Conservation (phyloP, 1,140 invertebrate genomes). For the Saccostrea glomerata region DNA sequence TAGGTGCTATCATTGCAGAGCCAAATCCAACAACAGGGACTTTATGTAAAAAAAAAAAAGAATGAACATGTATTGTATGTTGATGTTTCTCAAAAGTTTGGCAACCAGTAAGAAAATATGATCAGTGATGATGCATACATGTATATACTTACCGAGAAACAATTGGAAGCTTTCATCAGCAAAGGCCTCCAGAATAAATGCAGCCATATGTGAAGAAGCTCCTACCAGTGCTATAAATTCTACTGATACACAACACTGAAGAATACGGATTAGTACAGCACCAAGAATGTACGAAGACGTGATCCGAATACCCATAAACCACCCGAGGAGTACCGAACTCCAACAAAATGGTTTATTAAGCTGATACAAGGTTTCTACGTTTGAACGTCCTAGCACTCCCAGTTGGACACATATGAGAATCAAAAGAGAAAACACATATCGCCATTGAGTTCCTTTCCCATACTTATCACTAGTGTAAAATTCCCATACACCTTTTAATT, state of each 20-base stretch:
- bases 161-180: not conserved
- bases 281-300: not conserved
- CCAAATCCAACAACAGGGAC: slow-evolving; percentile 42
- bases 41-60: slow-evolving; percentile 26
- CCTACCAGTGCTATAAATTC: slow-evolving; percentile 29
- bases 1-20: slow-evolving; percentile 38
- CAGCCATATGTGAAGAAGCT: not conserved
- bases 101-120: no score
- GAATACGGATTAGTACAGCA: not conserved
- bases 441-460: slow-evolving; percentile 15
- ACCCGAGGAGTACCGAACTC: slow-evolving; percentile 49
- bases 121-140: no score
- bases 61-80: not conserved
- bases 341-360: slow-evolving; percentile 56
- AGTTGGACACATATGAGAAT: slow-evolving; percentile 34
- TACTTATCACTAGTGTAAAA: slow-evolving; percentile 36
- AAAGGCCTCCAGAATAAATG: slow-evolving; percentile 31
- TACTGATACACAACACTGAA: not conserved
- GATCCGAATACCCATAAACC: slow-evolving; percentile 30
- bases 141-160: slow-evolving; percentile 35
- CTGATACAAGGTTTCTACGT: slow-evolving; percentile 47
- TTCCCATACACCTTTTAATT: slow-evolving; percentile 25
- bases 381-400: slow-evolving; percentile 2
- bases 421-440: slow-evolving; percentile 35
- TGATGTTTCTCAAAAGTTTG: no score